Evolutionary conservation across 2,888 invertebrate species (phyloP).

Genomic region (Colostygia pectinataria): DNA sequence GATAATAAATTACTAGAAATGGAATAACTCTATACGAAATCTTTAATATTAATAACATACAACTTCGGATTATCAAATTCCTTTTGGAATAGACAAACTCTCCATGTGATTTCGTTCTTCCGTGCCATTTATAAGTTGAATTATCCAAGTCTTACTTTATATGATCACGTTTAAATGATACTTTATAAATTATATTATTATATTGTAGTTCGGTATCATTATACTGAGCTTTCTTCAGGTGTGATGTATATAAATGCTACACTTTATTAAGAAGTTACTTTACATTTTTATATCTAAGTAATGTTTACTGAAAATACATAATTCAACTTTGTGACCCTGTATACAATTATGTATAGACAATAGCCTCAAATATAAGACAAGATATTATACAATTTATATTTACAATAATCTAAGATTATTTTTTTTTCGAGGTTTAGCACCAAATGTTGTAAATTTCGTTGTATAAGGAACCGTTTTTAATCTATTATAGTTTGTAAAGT

Average conservation of each 20-base stretch:
- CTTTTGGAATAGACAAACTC: no score
- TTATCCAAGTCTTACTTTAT: slow-evolving; percentile 1
- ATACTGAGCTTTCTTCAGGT: slow-evolving; percentile 81
- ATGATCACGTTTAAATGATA: slow-evolving; percentile 15
- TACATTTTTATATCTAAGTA: slow-evolving; percentile 54
- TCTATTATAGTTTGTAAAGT: neutral
- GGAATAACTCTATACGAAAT: no score
- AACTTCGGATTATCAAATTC: no score
- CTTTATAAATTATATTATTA: slow-evolving; percentile 27
- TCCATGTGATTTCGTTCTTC: neutral
- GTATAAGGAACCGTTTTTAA: slow-evolving; percentile 27
- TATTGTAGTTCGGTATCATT: slow-evolving; percentile 44
- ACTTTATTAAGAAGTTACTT: slow-evolving; percentile 41
- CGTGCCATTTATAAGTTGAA: slow-evolving; percentile 3
- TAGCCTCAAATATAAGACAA: slow-evolving; percentile 69
- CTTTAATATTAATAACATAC: no score
- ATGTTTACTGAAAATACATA: slow-evolving; percentile 60
- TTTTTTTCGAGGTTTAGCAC: slow-evolving; percentile 64
- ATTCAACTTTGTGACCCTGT: slow-evolving; percentile 75
- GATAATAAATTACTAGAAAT: no score
- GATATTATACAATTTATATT: slow-evolving; percentile 55
- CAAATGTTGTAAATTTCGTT: slow-evolving; percentile 48
- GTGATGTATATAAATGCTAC: slow-evolving; percentile 72
- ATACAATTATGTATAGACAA: slow-evolving; percentile 48
- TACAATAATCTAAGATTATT: slow-evolving; percentile 53